These are phyloP conservation scores for Zosterops lateralis DNA, from an alignment of 2,113 vertebrate genomes.

Conservation along the genomic window DNA sequence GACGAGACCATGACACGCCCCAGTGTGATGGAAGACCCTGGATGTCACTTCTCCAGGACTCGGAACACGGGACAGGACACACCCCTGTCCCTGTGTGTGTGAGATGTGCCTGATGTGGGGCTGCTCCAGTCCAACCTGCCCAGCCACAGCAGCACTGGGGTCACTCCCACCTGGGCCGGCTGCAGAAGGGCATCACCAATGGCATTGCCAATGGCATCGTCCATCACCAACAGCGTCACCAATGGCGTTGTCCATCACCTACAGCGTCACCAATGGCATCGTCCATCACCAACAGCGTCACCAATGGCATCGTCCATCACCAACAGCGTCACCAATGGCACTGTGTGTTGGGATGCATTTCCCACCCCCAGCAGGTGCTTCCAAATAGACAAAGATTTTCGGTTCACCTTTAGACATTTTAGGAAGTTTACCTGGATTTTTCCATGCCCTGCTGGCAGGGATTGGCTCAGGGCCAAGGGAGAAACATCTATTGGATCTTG, in stretches of 20 bases:
- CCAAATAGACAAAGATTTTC: too few relatives aligned
- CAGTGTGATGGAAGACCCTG: accelerated
- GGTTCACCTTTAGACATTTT: too few relatives aligned
- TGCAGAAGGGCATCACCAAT: neutral
- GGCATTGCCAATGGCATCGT: neutral
- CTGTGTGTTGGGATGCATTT: too few relatives aligned
- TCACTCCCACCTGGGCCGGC: accelerated
- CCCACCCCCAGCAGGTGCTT: too few relatives aligned
- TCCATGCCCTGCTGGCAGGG: too few relatives aligned
- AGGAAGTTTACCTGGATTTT: too few relatives aligned
- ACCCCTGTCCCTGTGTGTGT: accelerated
- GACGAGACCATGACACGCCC: neutral
- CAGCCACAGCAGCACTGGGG: neutral
- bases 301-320: too few relatives aligned
- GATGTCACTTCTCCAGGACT: neutral
- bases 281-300: accelerated
- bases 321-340: too few relatives aligned
- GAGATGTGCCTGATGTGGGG: accelerated
- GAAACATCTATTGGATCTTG: too few relatives aligned
- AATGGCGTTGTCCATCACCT: neutral
- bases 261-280: neutral
- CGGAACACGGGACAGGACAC: neutral
- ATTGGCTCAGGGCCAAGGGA: too few relatives aligned
- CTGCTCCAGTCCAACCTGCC: neutral
- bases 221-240: accelerated